Evolutionary conservation across 2,888 invertebrate genomes (phyloP).

Genomic region (Noctua fimbriata): DNA sequence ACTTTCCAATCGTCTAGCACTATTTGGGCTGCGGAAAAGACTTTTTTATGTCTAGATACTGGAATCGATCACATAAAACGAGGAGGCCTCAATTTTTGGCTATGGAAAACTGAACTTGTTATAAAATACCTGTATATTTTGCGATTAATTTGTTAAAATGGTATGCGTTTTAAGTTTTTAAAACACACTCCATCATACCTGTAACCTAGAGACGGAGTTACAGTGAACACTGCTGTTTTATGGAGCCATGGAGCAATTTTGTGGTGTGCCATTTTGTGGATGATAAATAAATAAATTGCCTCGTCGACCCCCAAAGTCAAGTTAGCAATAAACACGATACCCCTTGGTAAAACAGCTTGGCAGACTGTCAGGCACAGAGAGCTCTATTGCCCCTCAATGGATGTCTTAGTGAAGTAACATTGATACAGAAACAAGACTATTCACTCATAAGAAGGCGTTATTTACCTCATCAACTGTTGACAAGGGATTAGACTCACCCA

Average conservation of each 20-base stretch:
- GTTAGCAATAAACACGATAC: background rate
- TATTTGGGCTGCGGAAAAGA: slow-evolving; percentile 32
- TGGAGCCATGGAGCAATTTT: too few species aligned
- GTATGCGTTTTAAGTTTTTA: too few species aligned
- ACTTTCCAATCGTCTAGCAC: slow-evolving; percentile 41
- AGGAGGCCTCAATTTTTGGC: background rate
- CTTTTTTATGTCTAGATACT: slow-evolving; percentile 28
- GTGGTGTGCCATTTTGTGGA: too few species aligned
- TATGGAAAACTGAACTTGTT: background rate
- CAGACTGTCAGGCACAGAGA: background rate
- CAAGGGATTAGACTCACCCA: background rate
- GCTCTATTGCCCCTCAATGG: background rate
- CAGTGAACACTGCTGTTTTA: background rate
- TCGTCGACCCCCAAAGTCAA: background rate
- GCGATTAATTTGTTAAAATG: background rate
- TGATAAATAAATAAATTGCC: background rate
- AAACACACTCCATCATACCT: too few species aligned
- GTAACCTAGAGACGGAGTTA: too few species aligned
- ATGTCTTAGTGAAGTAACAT: background rate
- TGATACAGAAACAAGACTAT: background rate
- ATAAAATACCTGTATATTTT: background rate
- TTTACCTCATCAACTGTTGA: background rate
- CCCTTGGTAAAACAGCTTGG: background rate
- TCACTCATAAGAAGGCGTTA: background rate
- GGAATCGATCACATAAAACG: background rate